Base-by-base conservation (phyloP, 1,140 invertebrate species). In the Drosophila cardini region DNA sequence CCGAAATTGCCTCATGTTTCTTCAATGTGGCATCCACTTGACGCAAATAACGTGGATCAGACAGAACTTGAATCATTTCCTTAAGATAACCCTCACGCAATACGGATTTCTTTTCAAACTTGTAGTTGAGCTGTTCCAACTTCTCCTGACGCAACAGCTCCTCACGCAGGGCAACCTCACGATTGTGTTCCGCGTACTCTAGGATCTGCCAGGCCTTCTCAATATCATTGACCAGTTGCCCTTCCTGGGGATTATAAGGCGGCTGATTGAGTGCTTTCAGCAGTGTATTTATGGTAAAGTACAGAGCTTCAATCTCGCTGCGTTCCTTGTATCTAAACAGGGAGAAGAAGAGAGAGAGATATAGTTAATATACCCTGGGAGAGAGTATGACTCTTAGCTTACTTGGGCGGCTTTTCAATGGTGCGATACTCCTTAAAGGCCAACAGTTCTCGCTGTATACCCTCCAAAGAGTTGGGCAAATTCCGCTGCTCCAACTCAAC, bases 21-120 rank as follows among this genome's bases (percentile, higher is more conserved):
- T 99, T 99, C 5, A 99, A 95, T 0, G 98, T 98, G 8, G 98
- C 98, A 91, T 99, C 98, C 0, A 99, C 98, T 92, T 99, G 98
- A 0, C 95, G 94, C 64, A 98, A 93, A 91, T 98, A 98, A 64
- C 97, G 94, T 7, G 98, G 97, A 93, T 99, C 98, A 0, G 96
- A 97, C 15, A 99, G 92, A 9, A 99, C 98, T 92, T 98, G 97
- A 67, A 98, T 98, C 98, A 99, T 99, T 93, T 99, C 98, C 93
- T 98, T 98, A 13, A 99, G 93, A 93, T 99, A 99, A 1, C 97
- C 91, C 94, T 96, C 92, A 9, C 93, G 93, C 82, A 91, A 68
- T 9, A 90, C 92, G 0, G 89, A 91, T 46, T 99, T 99, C 79
- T 96, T 96, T 83, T 98, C 97, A 93, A 99, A 99, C 91, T 98